Evolutionary conservation across 2,797 vertebrate species (phyloP), one percentile per base, ranked within the genome.

Genomic region (Kryptopterus vitreolus): DNA sequence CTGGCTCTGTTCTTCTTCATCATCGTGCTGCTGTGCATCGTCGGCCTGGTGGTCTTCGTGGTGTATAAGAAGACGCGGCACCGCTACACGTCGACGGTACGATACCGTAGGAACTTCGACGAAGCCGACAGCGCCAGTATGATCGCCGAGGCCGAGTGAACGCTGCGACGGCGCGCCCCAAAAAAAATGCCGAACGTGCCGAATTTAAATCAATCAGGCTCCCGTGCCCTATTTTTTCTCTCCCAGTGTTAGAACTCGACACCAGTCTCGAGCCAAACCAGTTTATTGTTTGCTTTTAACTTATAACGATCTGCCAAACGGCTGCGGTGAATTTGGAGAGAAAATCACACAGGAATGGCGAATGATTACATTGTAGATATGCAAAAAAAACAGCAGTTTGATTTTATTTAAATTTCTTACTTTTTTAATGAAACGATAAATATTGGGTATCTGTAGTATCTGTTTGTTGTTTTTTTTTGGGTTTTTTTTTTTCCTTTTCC

Each of bases 101-200:
- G 93, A 58, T 95, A 95, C 85, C 85, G 90, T 87, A 90, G 94
- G 80, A 92, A 91, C 55, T 88, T 88, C 0, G 91, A 95, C 20
- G 91, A 94, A 0, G 53, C 63, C 0, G 94, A 94, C 88, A 82
- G 81, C 85, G 90, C 90, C 65, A 93, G 92, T 86, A 94, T 94
- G 66, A 88, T 94, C 66, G 87, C 89, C 2, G 89, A 91, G 0
- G 81, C 55, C 0, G 90, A 94, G 15, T 92, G 84, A 92, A 57
- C 1, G 46, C 29, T 18, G 16, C 3, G 7, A 76, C 66, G 53
- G 24, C 11, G 75, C 77, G 1, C 85, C 85, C 81, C n/a, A 12
- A 20, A 84, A 85, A 85, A 86, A 83, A 85, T n/a, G n/a, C n/a
- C n/a, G n/a, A n/a, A n/a, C n/a, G n/a, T n/a, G 88, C 84, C 87